These are phyloP conservation scores for Lota lota DNA, from an alignment of 2,113 vertebrate genomes.

Conservation along the genomic window DNA sequence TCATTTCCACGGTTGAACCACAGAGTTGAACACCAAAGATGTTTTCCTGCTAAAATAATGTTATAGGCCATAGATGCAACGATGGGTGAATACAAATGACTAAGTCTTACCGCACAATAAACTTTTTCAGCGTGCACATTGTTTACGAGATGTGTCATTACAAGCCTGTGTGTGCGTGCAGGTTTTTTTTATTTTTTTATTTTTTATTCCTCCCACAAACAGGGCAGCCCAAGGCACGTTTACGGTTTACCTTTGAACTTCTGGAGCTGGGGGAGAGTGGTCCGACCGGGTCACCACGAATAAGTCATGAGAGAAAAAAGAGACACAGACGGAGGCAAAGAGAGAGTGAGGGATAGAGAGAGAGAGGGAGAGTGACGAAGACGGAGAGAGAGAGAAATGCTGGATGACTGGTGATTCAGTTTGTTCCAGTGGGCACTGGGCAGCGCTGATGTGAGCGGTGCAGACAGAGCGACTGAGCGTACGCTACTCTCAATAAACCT, in stretches of 20 bases:
- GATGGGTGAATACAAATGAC: too few species aligned
- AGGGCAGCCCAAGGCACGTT: conserved; percentile 28
- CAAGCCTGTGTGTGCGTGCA: neutral
- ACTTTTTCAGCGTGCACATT: too few species aligned
- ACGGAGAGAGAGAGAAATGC: conserved; percentile 15
- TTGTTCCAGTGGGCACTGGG: conserved; percentile 42
- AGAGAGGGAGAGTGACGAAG: conserved; percentile 1
- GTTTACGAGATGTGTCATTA: neutral
- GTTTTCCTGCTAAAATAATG: too few species aligned
- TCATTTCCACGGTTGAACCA: too few species aligned
- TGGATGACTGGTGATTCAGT: conserved; percentile 52
- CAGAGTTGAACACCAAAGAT: too few species aligned
- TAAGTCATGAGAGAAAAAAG: conserved; percentile 36
- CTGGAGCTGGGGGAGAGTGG: conserved; percentile 28
- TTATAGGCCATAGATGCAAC: too few species aligned
- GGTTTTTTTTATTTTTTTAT: neutral
- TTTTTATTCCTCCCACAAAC: neutral
- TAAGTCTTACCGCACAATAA: too few species aligned
- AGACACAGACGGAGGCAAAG: conserved; percentile 6
- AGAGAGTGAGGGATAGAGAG: neutral
- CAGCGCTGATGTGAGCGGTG: conserved; percentile 60
- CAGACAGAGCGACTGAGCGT: conserved; percentile 59
- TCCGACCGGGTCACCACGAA: conserved; percentile 39
- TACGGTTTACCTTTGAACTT: conserved; percentile 48
- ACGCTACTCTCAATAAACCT: conserved; percentile 60